These are phyloP conservation scores for Cryptomyrus ogoouensis DNA, from an alignment of 2,113 vertebrate genomes.

Conservation along the genomic window DNA sequence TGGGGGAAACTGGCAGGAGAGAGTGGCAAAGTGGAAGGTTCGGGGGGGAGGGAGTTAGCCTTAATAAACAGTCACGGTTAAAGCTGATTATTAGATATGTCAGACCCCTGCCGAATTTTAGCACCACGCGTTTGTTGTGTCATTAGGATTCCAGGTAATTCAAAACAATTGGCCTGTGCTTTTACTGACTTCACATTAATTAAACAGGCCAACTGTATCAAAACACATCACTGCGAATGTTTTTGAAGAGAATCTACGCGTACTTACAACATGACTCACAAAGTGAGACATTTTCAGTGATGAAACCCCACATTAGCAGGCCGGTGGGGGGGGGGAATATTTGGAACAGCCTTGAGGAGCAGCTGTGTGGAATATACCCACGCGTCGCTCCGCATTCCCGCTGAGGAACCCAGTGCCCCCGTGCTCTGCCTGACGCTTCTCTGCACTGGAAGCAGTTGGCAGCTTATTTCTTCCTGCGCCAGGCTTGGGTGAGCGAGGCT, in stretches of 20 bases:
- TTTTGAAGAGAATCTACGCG: background rate
- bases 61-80: background rate
- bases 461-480: background rate
- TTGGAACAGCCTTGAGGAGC: background rate
- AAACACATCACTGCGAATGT: background rate
- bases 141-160: background rate
- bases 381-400: background rate
- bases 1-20: background rate
- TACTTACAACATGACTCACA: background rate
- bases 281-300: background rate
- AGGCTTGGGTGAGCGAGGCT: constrained; percentile 15
- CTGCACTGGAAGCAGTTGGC: background rate
- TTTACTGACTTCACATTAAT: background rate
- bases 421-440: background rate
- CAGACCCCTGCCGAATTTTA: background rate
- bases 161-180: background rate
- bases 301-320: background rate
- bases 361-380: background rate
- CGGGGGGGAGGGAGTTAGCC: background rate
- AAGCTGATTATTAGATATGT: background rate
- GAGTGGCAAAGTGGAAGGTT: background rate
- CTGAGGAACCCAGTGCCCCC: background rate
- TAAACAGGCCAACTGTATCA: background rate
- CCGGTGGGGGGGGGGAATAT: background rate
- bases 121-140: background rate